Evolutionary conservation across 2,113 vertebrate genomes (phyloP).

Genomic region (Numida meleagris): DNA sequence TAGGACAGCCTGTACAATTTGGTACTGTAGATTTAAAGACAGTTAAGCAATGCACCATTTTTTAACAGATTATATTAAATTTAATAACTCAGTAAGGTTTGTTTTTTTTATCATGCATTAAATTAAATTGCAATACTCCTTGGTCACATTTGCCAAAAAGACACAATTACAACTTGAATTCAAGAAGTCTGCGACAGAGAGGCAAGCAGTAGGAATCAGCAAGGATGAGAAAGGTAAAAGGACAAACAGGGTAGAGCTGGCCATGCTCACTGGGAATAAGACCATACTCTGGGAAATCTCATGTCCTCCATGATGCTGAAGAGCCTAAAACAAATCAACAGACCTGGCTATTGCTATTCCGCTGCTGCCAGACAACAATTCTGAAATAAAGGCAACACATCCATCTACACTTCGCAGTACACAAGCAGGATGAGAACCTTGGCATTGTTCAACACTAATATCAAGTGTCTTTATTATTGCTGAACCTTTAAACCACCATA

Average conservation of each 20-base stretch:
- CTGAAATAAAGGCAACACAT: not conserved
- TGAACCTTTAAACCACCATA: not conserved
- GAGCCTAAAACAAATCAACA: not conserved
- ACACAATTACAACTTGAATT: not conserved
- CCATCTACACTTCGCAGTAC: not conserved
- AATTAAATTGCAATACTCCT: not conserved
- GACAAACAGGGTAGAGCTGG: not conserved
- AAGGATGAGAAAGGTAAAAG: not conserved
- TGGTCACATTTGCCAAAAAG: not conserved
- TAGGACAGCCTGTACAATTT: not conserved
- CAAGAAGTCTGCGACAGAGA: not conserved
- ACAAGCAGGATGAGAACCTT: not conserved
- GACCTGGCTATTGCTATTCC: rapidly evolving
- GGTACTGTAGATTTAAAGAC: not conserved
- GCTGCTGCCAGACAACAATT: not conserved
- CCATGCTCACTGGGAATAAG: not conserved
- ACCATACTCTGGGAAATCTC: not conserved
- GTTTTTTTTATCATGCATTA: not conserved
- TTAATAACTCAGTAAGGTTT: not conserved
- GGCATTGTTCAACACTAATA: not conserved
- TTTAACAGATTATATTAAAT: not conserved
- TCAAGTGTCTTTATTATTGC: not conserved
- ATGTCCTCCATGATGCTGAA: not conserved
- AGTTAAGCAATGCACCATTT: not conserved
- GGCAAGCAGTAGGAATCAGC: not conserved